Evolutionary conservation across 2,113 vertebrate genomes (phyloP), one percentile per base, ranked within the genome.

Genomic region (Nipponia nippon): DNA sequence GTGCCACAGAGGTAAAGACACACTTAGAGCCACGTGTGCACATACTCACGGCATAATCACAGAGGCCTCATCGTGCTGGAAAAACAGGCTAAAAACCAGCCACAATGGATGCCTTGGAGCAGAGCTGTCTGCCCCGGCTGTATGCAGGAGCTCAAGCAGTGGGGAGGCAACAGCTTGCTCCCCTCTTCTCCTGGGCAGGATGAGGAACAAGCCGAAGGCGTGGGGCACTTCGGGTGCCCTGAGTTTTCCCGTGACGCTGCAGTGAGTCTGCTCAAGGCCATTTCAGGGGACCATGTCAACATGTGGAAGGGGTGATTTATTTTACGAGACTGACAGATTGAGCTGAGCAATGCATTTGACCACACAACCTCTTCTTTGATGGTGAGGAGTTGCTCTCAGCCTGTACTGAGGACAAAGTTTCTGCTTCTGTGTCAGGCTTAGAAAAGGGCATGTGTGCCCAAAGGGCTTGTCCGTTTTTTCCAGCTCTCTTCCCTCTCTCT

Each of bases 201-300:
- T 0, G 1, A 19, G 34, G 63, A 81, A 75, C 0, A 3, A 83
- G 10, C 9, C 5, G 2, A 61, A 73, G 21, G 5, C 0, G 0
- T 32, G 27, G 18, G 52, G 9, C 30, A 46, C 10, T 83, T 61
- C 25, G 40, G 2, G 11, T 80, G 30, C 36, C 16, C 40, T n/a
- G 27, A 53, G 13, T 70, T 91, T 91, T 81, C 63, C 46, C 53
- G 38, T 65, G 53, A 83, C 0, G 0, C 15, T 73, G 52, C 32
- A 59, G 29, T 62, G 32, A 91, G n/a, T 50, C 38, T 84, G 58
- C 62, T 61, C 52, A 55, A 63, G 70, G 11, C 16, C 44, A 30
- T 63, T 88, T 83, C 49, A 77, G 34, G 58, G 13, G 62, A 42
- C 38, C 13, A 3, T 53, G 17, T 56, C 26, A 40, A 38, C 27